phyloP scores from a whole-genome alignment of 2,113 vertebrate species.

The Mesoclemmys tuberculata region DNA sequence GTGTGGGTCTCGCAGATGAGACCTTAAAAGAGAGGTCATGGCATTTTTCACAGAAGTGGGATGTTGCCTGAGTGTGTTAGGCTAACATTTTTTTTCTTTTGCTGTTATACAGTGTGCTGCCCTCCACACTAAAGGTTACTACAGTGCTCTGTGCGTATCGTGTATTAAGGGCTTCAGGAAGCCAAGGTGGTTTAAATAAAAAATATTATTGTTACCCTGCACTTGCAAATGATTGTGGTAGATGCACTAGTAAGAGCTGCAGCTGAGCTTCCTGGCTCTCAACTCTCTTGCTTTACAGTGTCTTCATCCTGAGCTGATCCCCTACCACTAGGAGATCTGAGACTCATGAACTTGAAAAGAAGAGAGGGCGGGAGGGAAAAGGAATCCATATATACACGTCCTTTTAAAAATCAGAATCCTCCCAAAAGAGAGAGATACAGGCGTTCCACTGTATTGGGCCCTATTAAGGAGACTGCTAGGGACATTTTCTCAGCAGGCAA shows the following conservation, averaged over 20 bases:
- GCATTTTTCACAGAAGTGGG: accelerated
- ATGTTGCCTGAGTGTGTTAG: neutral
- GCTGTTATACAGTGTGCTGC: neutral
- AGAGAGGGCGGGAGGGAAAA: neutral
- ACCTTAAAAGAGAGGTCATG: neutral
- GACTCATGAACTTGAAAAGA: neutral
- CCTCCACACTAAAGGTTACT: neutral
- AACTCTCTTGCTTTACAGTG: neutral
- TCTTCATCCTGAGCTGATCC: neutral
- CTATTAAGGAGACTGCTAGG: constrained; percentile 19
- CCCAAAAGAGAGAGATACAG: neutral
- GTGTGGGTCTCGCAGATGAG: neutral
- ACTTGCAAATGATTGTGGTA: neutral
- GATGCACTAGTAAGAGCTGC: neutral
- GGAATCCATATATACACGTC: neutral
- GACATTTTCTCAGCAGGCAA: constrained; percentile 29
- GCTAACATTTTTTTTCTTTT: neutral
- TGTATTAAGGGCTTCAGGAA: neutral
- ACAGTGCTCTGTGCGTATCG: neutral
- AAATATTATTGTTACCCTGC: neutral
- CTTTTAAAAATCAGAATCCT: neutral
- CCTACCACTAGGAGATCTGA: neutral
- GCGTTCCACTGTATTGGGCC: neutral
- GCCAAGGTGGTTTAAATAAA: neutral
- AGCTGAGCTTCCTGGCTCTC: neutral